Evolutionary conservation across 2,888 invertebrate species (phyloP), one percentile per base, ranked within the genome.

Genomic region (Seira ritae): DNA sequence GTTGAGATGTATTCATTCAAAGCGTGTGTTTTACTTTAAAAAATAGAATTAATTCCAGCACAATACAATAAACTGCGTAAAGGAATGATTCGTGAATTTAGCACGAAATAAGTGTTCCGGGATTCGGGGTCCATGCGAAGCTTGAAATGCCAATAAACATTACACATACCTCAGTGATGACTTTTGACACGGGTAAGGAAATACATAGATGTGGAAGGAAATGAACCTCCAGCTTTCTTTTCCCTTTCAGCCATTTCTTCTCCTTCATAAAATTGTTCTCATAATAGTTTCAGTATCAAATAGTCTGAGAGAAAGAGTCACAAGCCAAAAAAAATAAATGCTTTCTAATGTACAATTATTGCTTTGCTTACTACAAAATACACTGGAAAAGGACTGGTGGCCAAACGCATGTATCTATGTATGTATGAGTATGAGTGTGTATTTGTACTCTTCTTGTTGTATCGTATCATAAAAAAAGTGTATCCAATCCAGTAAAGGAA

Each of bases 1-100:
- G 87, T 88, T 84, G 84, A 84, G 85, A 84, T 87, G 83, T 83
- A 81, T 81, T 50, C 50, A 81, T 81, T 50, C 50, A 50, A 50
- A 50, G 3, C 50, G 50, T 50, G 50, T 8, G 3, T 50, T 3
- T 50, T 8, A 50, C 12, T n/a, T 50, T 50, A 1, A 50, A n/a
- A n/a, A n/a, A n/a, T n/a, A n/a, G 50, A 50, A 50, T 50, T 50
- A 50, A 50, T 50, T 50, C 50, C 15, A 50, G 15, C 15, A 50
- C 15, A 50, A 50, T 8, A 31, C 31, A 31, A 2, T 31, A n/a
- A n/a, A n/a, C n/a, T 31, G 3, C 2, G 31, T 2, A 31, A 31
- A 31, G 31, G 31, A 31, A 4, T 31, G 31, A 31, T 4, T 31
- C 31, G 31, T 31, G 31, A 2, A 31, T 31, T 31, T 31, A 31